These are phyloP conservation scores for Ganaspis sp. DNA, from an alignment of 1,140 invertebrate species.

Conservation along the genomic window DNA sequence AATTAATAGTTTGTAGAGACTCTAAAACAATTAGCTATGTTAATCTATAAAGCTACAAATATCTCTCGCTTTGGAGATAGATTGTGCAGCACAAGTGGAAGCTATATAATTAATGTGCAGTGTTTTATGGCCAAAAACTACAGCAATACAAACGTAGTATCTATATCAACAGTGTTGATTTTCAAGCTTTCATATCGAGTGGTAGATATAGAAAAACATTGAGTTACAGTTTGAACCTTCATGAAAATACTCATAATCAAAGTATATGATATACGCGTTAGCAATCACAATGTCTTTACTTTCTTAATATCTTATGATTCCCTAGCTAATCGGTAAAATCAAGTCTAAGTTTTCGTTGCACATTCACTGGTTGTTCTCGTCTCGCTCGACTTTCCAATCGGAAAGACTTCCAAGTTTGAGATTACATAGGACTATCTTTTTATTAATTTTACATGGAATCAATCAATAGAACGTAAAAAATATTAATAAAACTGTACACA, in stretches of 20 bases:
- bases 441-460: constrained; percentile 33
- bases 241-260: constrained; percentile 36
- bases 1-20: constrained; percentile 45
- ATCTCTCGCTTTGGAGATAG: constrained; percentile 48
- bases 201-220: constrained; percentile 54
- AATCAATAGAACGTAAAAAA: too few species aligned
- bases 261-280: constrained; percentile 45
- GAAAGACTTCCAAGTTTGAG: constrained; percentile 36
- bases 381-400: constrained; percentile 47
- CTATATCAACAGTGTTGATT: constrained; percentile 39
- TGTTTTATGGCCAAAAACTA: constrained; percentile 40
- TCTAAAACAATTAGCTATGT: constrained; percentile 48
- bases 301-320: constrained; percentile 55
- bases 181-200: constrained; percentile 55
- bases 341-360: constrained; percentile 72
- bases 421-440: constrained; percentile 42
- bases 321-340: constrained; percentile 63
- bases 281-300: constrained; percentile 36
- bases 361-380: constrained; percentile 69
- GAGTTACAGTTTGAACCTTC: constrained; percentile 28
- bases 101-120: constrained; percentile 39
- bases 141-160: constrained; percentile 44
- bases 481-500: too few species aligned
- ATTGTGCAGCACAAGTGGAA: constrained; percentile 42
- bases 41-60: constrained; percentile 48